These are phyloP conservation scores for Lymantria dispar DNA, from an alignment of 2,888 invertebrate genomes.

Conservation along the genomic window DNA sequence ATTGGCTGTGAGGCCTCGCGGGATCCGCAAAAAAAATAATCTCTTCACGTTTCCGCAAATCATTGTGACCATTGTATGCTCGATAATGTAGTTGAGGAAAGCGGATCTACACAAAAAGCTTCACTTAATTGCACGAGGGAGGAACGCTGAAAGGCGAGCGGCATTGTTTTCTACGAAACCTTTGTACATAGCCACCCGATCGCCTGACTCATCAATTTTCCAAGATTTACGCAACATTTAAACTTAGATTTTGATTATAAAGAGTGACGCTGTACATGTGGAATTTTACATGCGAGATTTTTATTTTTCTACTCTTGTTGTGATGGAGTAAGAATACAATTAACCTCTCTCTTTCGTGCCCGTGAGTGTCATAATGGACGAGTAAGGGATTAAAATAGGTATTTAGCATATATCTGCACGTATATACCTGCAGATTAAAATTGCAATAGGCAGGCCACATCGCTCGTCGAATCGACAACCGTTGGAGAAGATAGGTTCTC, in stretches of 20 bases:
- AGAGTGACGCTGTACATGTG: conserved; percentile 14
- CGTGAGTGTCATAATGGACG: too few species aligned
- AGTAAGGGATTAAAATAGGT: too few species aligned
- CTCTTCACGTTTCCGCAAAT: conserved; percentile 73
- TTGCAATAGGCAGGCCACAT: too few species aligned
- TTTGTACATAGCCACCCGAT: conserved; percentile 60
- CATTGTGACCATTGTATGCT: conserved; percentile 73
- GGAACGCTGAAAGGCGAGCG: conserved; percentile 63
- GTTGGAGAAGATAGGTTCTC: too few species aligned
- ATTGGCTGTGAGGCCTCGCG: conserved; percentile 48
- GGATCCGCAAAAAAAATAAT: conserved; percentile 61
- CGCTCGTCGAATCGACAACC: too few species aligned
- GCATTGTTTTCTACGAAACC: conserved; percentile 73
- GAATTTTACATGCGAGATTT: too few species aligned
- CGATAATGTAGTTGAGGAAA: conserved; percentile 74
- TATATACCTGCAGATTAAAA: too few species aligned
- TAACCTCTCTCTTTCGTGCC: too few species aligned
- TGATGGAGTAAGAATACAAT: too few species aligned
- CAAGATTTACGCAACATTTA: conserved; percentile 63
- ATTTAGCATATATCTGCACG: too few species aligned
- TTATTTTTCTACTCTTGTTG: too few species aligned
- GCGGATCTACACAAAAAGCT: conserved; percentile 70
- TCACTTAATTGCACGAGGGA: conserved; percentile 77
- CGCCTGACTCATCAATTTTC: conserved; percentile 75
- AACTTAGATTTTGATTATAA: conserved; percentile 50